These are phyloP conservation scores for Hypercompe scribonia DNA, from an alignment of 2,888 invertebrate species.

Conservation along the genomic window DNA sequence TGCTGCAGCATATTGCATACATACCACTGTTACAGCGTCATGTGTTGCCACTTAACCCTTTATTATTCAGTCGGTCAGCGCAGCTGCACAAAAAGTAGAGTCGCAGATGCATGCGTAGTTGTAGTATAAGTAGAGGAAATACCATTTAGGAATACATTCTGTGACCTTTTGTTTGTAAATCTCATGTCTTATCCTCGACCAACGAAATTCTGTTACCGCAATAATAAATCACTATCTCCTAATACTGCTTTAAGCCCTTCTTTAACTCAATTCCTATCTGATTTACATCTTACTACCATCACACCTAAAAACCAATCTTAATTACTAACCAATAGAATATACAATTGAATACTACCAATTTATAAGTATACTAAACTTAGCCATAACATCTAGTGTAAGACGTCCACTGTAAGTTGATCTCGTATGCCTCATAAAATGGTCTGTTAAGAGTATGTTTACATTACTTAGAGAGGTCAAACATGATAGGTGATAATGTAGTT, in stretches of 20 bases:
- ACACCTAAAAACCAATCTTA: constrained; percentile 35
- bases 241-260: constrained; percentile 17
- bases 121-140: not conserved
- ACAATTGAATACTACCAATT: constrained; percentile 34
- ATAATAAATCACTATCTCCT: constrained; percentile 4
- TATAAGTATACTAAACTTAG: constrained; percentile 54
- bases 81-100: not conserved
- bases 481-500: constrained; percentile 76
- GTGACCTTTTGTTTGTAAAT: not conserved
- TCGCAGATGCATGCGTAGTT: not conserved
- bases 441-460: constrained; percentile 39
- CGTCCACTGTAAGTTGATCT: constrained; percentile 29
- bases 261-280: constrained; percentile 25
- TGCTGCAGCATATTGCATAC: not conserved
- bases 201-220: not conserved
- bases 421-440: constrained; percentile 15
- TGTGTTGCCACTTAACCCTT: not conserved
- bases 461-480: constrained; percentile 63
- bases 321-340: constrained; percentile 18
- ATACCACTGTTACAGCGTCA: not conserved
- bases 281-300: constrained; percentile 29
- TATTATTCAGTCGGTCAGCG: not conserved
- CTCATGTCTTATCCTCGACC: not conserved
- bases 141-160: not conserved
- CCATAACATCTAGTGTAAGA: constrained; percentile 60